Evolutionary conservation across 2,113 vertebrate genomes (phyloP), one percentile per base, ranked within the genome.

Genomic region (Lepus timidus): DNA sequence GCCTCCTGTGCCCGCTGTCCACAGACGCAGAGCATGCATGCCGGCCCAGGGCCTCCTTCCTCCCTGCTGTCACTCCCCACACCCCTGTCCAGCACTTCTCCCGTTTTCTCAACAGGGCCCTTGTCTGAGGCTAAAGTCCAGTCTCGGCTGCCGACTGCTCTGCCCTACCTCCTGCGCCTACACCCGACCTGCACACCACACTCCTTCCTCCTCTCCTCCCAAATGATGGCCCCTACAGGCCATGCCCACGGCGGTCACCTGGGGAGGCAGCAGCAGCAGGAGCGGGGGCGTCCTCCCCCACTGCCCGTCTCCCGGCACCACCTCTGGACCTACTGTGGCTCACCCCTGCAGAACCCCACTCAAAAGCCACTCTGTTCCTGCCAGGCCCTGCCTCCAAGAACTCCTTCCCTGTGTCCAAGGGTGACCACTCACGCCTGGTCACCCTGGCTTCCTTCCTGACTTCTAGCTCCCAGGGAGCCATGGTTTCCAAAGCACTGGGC

Each of bases 401-500:
- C 74, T 84, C 74, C 25, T 49, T 85, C 61, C 0, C 51, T 36
- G 86, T 19, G 17, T 44, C 67, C 49, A 27, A 84, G 68, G 76
- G 55, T 17, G 13, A 84, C 14, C 74, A 44, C 61, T 93, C 86
- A 55, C 64, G 79, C 76, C 91, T 79, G 67, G 0, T 64, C 91
- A 61, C 39, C 64, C 93, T 71, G 81, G 27, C 62, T 29, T 25
- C 87, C 73, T 81, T 31, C 39, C 91, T 95, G 91, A 33, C 84
- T 84, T 64, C 87, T 70, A 75, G 17, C 93, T 64, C 84, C 74
- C 5, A 14, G 1, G 75, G 64, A 95, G 61, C 33, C 71, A 73
- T 31, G 22, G 71, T 81, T 93, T 91, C 51, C 84, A 91, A 94
- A 86, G 93, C 71, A 75, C 84, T 87, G 93, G 91, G 93, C 95